A percentile compares a stretch with the other conserved stretches of the same genome.
These are phyloP conservation scores for Carpatolechia fugitivella DNA, from an alignment of 2,888 invertebrate species.

Conservation along the genomic window DNA sequence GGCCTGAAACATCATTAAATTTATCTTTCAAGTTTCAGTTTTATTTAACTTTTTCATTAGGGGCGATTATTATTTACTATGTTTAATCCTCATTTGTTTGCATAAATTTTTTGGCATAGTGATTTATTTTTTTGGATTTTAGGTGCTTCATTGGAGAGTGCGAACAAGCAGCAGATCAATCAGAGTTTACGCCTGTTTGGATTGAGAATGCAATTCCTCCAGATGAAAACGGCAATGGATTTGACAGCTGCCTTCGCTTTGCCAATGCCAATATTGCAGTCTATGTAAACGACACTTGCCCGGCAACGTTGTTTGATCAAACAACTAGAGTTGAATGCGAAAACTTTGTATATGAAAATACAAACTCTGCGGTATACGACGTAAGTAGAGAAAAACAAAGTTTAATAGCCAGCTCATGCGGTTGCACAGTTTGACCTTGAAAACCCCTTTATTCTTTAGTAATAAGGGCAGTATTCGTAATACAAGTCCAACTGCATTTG, in stretches of 20 bases:
- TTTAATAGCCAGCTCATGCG: no score
- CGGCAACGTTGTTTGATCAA: slow-evolving; percentile 46
- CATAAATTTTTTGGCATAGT: no score
- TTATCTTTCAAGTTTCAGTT: no score
- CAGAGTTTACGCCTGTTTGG: slow-evolving; percentile 53
- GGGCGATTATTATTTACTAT: no score
- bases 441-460: no score
- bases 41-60: no score
- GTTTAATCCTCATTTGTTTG: no score
- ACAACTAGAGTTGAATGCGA: slow-evolving; percentile 37
- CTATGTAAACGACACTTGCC: slow-evolving; percentile 34
- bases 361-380: slow-evolving; percentile 54
- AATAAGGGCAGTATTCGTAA: no score
- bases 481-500: no score
- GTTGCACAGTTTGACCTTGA: no score
- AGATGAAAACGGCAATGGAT: slow-evolving; percentile 24
- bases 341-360: slow-evolving; percentile 47
- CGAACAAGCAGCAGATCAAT: slow-evolving; percentile 23
- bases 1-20: no score
- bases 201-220: slow-evolving; percentile 53
- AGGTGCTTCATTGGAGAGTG: slow-evolving; percentile 41
- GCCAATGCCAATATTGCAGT: not conserved
- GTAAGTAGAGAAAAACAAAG: no score
- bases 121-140: not conserved
- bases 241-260: slow-evolving; percentile 69